Percentiles rank a stretch among this genome's conserved stretches.
Conservation (phyloP, 2,797 vertebrate species). For the Chaetodon trifasciatus region DNA sequence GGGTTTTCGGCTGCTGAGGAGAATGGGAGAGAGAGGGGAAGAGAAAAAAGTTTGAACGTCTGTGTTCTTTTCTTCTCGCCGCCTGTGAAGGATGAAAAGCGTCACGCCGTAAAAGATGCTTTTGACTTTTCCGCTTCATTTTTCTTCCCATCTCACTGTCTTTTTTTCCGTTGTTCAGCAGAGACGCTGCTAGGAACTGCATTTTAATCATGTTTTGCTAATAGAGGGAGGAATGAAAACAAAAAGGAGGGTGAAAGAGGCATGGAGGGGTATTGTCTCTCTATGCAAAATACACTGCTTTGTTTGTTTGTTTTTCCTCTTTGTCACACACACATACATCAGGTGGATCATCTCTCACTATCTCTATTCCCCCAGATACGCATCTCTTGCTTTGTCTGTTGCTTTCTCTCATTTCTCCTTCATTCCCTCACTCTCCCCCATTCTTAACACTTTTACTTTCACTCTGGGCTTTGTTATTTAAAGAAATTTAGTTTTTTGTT, state of each 20-base stretch:
- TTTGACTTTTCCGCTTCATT: slow-evolving; percentile 83
- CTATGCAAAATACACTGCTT: slow-evolving; percentile 76
- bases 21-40: slow-evolving; percentile 54
- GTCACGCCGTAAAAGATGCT: slow-evolving; percentile 80
- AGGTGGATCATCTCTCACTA: slow-evolving; percentile 70
- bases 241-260: slow-evolving; percentile 78
- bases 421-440: slow-evolving; percentile 41
- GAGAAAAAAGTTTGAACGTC: slow-evolving; percentile 78
- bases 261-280: slow-evolving; percentile 78
- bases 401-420: slow-evolving; percentile 55
- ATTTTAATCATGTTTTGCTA: slow-evolving; percentile 89
- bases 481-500: slow-evolving; percentile 23
- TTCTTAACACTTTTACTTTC: slow-evolving; percentile 52
- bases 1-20: slow-evolving; percentile 70
- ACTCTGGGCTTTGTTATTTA: slow-evolving; percentile 54
- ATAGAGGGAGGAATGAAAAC: slow-evolving; percentile 79
- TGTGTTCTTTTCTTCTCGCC: slow-evolving; percentile 80
- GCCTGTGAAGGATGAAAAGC: slow-evolving; percentile 85
- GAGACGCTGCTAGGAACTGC: slow-evolving; percentile 81
- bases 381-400: slow-evolving; percentile 63
- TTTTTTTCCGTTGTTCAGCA: slow-evolving; percentile 65
- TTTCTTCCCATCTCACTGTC: slow-evolving; percentile 67
- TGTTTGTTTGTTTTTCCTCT: slow-evolving; percentile 78
- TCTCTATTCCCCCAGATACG: slow-evolving; percentile 70
- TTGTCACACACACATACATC: slow-evolving; percentile 72